phyloP scores from a whole-genome alignment of 2,797 vertebrate species.

The Spinus pinus region DNA sequence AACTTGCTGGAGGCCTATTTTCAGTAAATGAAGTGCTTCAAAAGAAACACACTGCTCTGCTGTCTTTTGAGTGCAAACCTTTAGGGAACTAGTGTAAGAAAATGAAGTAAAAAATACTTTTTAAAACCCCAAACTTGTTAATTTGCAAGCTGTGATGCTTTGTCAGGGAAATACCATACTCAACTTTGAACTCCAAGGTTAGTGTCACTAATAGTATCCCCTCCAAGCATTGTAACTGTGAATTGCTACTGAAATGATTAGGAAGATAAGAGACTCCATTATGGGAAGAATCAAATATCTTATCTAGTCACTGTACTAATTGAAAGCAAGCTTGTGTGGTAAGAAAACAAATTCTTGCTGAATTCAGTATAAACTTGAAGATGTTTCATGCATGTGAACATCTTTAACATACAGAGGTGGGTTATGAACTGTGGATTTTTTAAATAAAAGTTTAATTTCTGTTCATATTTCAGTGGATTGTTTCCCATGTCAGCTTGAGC shows the following conservation, averaged over 20 bases:
- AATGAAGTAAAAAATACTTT: not conserved
- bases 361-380: not conserved
- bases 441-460: not conserved
- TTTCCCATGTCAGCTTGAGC: not conserved
- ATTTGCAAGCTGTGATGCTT: not conserved
- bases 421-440: not conserved
- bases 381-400: not conserved
- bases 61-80: not conserved
- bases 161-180: not conserved
- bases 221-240: not conserved
- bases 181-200: constrained; percentile 28
- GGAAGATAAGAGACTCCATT: not conserved
- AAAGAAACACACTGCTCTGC: not conserved
- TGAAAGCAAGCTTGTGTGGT: not conserved
- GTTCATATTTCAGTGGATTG: not conserved
- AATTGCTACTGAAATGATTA: not conserved
- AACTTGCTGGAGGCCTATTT: constrained; percentile 25
- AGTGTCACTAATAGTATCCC: not conserved
- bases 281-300: not conserved
- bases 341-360: not conserved
- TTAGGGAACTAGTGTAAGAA: not conserved
- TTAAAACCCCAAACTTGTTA: not conserved
- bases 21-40: constrained; percentile 6
- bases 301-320: not conserved
- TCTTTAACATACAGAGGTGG: not conserved